Evolutionary conservation across 2,113 vertebrate genomes (phyloP), one percentile per base, ranked within the genome.

Genomic region (Chaetura pelagica): DNA sequence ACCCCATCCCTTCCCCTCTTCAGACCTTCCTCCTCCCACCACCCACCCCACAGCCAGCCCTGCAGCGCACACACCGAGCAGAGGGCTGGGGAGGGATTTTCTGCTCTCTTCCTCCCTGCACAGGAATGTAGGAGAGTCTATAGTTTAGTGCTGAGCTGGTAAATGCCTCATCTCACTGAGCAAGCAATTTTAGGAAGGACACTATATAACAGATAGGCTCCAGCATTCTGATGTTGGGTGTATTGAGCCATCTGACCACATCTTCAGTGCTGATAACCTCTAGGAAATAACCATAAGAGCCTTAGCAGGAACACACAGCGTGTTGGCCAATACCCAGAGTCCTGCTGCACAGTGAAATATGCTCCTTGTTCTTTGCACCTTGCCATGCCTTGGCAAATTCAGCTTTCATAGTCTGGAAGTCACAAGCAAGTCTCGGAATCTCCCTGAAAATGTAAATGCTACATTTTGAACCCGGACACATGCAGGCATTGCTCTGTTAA

Each of bases 111-210:
- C 51, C 78, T 74, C 93, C 91, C 42, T 2, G 1, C 63, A 42
- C 46, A 93, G 93, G 92, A 96, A 94, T 88, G 94, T 79, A 52
- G 76, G 76, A 93, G 82, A 87, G 66, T 48, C 67, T 42, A 48
- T 46, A 67, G 76, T n/a, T 83, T 74, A 90, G 68, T 83, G 91
- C 95, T 96, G 93, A 96, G 87, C 83, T 96, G 68, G 90, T 90
- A 83, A 95, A 96, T 68, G 85, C 72, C 76, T 94, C 93, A 26
- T 93, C 71, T 83, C 69, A 80, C 87, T 93, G 68, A 94, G 88
- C 75, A 95, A 94, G 90, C 95, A 88, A 30, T 93, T 93, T 93
- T 40, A 90, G 87, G 81, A 92, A 88, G 92, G 85, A 79, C 30
- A 23, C 55, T 73, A 52, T 35, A 4, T 24, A 93, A 82, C 69